Conservation (phyloP, 1,140 invertebrate genomes). For the Drosophila navojoa region DNA sequence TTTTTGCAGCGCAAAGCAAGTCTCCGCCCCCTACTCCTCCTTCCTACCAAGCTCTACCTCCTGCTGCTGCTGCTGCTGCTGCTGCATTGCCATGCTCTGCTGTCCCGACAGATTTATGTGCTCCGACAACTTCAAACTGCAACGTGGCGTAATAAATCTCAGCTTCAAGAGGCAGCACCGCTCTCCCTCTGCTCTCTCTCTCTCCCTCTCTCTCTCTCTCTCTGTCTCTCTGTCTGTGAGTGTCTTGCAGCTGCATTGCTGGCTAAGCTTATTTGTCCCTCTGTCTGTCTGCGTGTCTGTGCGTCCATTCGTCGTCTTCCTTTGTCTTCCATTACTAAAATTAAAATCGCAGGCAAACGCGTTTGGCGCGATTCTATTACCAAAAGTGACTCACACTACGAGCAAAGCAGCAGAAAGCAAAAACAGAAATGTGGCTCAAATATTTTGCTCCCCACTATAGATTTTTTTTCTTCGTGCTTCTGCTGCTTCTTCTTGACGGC, state of each 20-base stretch:
- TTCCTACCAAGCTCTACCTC: neutral
- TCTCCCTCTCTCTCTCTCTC: constrained; percentile 1
- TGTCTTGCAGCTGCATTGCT: constrained; percentile 39
- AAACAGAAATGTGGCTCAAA: constrained; percentile 17
- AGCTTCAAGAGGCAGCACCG: constrained; percentile 39
- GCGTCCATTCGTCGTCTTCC: constrained; percentile 31
- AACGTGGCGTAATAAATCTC: constrained; percentile 75
- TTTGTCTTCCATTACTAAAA: constrained; percentile 82
- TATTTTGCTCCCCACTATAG: neutral
- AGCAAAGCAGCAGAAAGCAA: neutral
- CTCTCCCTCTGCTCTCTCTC: neutral
- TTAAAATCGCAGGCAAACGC: constrained; percentile 71
- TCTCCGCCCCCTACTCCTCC: neutral
- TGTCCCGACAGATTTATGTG: constrained; percentile 65
- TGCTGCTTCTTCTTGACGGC: constrained; percentile 60
- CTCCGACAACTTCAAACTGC: constrained; percentile 75
- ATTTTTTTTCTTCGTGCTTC: neutral
- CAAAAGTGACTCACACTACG: constrained; percentile 70
- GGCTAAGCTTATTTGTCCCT: constrained; percentile 74
- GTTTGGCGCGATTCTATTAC: constrained; percentile 75
- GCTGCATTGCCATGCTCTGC: neutral
- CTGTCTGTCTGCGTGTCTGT: constrained; percentile 5
- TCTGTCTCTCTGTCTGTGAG: neutral
- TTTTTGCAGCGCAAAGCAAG: constrained; percentile 24
- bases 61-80: neutral